phyloP scores from a whole-genome alignment of 2,888 invertebrate genomes.

The Dasypogon diadema region DNA sequence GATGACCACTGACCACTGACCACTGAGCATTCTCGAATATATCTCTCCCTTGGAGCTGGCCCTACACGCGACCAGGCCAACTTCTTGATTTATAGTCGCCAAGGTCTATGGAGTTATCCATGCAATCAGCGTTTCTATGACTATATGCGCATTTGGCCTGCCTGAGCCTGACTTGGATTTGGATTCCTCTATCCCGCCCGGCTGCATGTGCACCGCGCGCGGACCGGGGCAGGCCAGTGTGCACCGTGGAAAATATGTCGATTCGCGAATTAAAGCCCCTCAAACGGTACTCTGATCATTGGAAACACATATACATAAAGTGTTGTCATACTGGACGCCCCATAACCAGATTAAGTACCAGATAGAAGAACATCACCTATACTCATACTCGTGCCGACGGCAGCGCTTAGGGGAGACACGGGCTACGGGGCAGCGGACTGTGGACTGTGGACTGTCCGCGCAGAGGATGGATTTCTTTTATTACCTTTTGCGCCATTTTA shows the following conservation, averaged over 20 bases:
- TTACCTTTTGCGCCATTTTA: slow-evolving; percentile 48
- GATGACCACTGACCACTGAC: slow-evolving; percentile 22
- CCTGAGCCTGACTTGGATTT: not conserved
- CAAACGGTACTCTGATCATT: slow-evolving; percentile 50
- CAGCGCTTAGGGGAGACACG: not conserved
- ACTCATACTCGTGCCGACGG: not conserved
- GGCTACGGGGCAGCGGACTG: not conserved
- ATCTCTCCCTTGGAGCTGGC: slow-evolving; percentile 28
- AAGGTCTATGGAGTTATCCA: slow-evolving; percentile 29
- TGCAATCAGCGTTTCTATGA: slow-evolving; percentile 43
- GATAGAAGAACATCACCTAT: slow-evolving; percentile 38
- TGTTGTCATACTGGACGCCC: slow-evolving; percentile 52
- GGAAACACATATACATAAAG: slow-evolving; percentile 45
- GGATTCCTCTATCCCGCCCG: not conserved
- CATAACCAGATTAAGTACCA: slow-evolving; percentile 53
- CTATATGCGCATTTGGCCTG: slow-evolving; percentile 20
- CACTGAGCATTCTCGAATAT: slow-evolving; percentile 15
- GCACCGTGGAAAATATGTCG: slow-evolving; percentile 43
- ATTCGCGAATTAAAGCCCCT: slow-evolving; percentile 50
- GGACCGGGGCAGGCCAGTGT: not conserved
- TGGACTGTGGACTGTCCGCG: slow-evolving; percentile 29
- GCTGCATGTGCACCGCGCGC: not conserved
- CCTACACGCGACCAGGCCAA: slow-evolving; percentile 39
- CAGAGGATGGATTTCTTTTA: slow-evolving; percentile 50
- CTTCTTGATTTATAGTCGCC: slow-evolving; percentile 39